Evolutionary conservation across 1,140 invertebrate genomes (phyloP).

Genomic region (Hyphantria cunea): DNA sequence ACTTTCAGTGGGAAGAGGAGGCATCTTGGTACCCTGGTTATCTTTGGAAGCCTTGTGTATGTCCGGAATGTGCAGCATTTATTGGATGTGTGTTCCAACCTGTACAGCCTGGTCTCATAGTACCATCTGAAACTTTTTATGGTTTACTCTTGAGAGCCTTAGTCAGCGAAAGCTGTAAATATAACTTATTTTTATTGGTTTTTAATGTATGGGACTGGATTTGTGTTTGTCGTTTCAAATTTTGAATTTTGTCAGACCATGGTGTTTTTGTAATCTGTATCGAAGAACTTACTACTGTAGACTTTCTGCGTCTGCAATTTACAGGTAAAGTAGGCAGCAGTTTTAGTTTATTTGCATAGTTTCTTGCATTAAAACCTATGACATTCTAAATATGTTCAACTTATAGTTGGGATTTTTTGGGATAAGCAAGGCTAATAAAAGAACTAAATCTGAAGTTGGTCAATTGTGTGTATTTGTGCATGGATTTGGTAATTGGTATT

Average conservation of each 20-base stretch:
- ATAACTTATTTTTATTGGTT: conserved; percentile 15
- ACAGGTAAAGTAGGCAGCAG: too few relatives aligned
- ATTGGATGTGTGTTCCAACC: conserved; percentile 67
- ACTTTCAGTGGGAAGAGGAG: conserved; percentile 62
- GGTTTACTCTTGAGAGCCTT: conserved; percentile 56
- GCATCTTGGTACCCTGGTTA: conserved; percentile 69
- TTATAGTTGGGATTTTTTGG: too few relatives aligned
- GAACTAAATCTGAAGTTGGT: too few relatives aligned
- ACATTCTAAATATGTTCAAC: too few relatives aligned
- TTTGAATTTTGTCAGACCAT: not conserved
- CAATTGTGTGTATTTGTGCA: too few relatives aligned
- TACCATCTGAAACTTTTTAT: conserved; percentile 51
- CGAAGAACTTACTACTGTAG: too few relatives aligned
- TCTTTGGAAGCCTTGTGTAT: conserved; percentile 61
- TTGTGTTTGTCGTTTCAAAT: conserved; percentile 1
- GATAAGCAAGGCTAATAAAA: too few relatives aligned
- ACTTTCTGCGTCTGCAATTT: too few relatives aligned
- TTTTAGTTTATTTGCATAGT: too few relatives aligned
- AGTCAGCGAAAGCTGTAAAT: conserved; percentile 68
- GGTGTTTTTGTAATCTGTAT: too few relatives aligned
- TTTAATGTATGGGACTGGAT: conserved; percentile 1
- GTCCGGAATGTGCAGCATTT: conserved; percentile 58
- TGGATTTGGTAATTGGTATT: too few relatives aligned
- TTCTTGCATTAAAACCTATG: too few relatives aligned
- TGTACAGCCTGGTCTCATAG: conserved; percentile 29